Evolutionary conservation across 2,113 vertebrate species (phyloP).

Genomic region (Sclerurus mexicanus): DNA sequence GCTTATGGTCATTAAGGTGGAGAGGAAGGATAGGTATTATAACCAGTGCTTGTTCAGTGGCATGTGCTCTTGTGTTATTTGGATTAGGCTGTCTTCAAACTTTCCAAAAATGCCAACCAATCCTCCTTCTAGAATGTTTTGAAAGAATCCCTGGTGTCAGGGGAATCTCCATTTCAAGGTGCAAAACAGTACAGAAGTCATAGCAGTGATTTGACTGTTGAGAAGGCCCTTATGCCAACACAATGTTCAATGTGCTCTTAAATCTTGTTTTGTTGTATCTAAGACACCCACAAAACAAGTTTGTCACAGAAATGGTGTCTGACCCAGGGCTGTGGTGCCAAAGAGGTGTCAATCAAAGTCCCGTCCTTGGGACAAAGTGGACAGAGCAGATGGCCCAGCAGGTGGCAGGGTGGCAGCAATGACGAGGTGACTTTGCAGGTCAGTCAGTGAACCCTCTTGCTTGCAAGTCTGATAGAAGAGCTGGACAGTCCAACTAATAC

Average conservation of each 20-base stretch:
- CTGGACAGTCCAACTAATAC: neutral
- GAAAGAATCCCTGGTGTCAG: neutral
- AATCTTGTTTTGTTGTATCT: neutral
- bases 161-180: neutral
- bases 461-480: neutral
- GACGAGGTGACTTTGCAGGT: neutral
- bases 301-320: neutral
- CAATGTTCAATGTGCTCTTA: rapidly evolving
- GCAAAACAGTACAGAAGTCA: neutral
- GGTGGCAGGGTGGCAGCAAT: conserved; percentile 31
- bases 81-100: neutral
- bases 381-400: neutral
- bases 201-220: neutral
- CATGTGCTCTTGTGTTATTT: neutral
- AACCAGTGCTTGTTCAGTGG: neutral
- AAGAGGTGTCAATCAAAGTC: neutral
- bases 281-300: rapidly evolving
- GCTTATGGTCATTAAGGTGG: neutral
- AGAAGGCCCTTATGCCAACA: neutral
- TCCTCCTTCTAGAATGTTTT: neutral
- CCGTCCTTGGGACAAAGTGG: neutral
- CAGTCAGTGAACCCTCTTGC: neutral
- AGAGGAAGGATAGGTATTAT: neutral
- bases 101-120: neutral
- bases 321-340: neutral